phyloP scores from a whole-genome alignment of 2,888 invertebrate genomes.

The Polymixis flavicincta region DNA sequence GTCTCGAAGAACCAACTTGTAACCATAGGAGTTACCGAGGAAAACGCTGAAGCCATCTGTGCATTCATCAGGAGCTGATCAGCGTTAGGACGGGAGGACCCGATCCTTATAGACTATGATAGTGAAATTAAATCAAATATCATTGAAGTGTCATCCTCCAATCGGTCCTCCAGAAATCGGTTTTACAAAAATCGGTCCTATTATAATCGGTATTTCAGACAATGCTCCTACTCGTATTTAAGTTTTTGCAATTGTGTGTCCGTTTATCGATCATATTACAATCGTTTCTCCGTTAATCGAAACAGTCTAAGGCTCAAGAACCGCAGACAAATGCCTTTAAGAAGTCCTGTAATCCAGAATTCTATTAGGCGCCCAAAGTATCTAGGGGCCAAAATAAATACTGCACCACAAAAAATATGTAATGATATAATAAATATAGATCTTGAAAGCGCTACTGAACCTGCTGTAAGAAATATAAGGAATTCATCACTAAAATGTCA shows the following conservation, averaged over 20 bases:
- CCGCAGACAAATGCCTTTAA: background rate
- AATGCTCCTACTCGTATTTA: background rate
- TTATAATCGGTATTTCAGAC: conserved; percentile 23
- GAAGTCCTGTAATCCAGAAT: background rate
- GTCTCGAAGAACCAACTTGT: conserved; percentile 82
- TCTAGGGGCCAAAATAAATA: conserved; percentile 18
- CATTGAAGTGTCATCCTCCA: conserved; percentile 12
- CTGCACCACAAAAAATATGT: conserved; percentile 10
- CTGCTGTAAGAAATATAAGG: conserved; percentile 20
- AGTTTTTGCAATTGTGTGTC: conserved; percentile 3
- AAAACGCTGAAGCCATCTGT: conserved; percentile 80
- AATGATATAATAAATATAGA: conserved; percentile 31
- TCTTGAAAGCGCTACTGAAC: conserved; percentile 18
- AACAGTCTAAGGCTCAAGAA: background rate
- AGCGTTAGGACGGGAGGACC: conserved; percentile 21
- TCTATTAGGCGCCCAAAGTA: background rate
- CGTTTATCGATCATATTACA: conserved; percentile 19
- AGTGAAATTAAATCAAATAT: conserved; percentile 34
- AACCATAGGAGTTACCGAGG: conserved; percentile 81
- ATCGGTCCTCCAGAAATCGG: conserved; percentile 35
- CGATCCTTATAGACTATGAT: conserved; percentile 40
- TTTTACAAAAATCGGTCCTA: conserved; percentile 30
- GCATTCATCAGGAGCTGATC: conserved; percentile 78
- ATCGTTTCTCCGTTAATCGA: conserved; percentile 16
- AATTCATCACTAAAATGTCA: conserved; percentile 63